phyloP scores from a whole-genome alignment of 2,113 vertebrate genomes.

The Axis porcinus region DNA sequence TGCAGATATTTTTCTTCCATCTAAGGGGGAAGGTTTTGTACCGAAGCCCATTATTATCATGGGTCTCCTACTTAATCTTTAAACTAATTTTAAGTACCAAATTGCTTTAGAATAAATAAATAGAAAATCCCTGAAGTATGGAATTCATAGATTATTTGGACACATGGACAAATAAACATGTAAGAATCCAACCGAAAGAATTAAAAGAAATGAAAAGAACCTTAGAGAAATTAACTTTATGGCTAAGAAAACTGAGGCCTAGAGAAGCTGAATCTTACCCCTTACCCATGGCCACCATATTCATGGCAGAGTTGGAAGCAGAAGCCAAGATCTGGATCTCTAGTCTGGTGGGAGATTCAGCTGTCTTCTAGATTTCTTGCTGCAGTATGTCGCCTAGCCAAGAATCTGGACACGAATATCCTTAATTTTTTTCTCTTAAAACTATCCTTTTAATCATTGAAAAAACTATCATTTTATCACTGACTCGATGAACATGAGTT shows the following conservation, averaged over 20 bases:
- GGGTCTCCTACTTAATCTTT: not conserved
- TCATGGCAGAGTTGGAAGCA: not conserved
- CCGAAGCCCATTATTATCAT: not conserved
- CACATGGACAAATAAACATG: not conserved
- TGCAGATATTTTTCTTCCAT: not conserved
- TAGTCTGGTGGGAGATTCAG: not conserved
- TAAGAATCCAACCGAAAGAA: not conserved
- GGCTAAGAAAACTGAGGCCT: not conserved
- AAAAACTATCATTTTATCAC: not conserved
- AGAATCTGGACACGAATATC: not conserved
- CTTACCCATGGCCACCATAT: not conserved
- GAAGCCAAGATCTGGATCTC: not conserved
- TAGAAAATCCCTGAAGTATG: not conserved
- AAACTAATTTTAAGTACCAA: not conserved
- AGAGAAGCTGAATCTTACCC: not conserved
- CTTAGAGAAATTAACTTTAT: not conserved
- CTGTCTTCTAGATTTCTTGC: not conserved
- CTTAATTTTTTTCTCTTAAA: not conserved
- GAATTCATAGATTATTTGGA: not conserved
- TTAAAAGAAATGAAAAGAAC: not conserved
- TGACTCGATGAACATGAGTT: not conserved
- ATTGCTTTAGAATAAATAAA: not conserved
- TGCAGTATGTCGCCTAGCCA: not conserved
- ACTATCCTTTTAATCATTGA: not conserved
- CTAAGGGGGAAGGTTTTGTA: not conserved